phyloP scores from a whole-genome alignment of 2,888 invertebrate genomes.

The Axea sp. region DNA sequence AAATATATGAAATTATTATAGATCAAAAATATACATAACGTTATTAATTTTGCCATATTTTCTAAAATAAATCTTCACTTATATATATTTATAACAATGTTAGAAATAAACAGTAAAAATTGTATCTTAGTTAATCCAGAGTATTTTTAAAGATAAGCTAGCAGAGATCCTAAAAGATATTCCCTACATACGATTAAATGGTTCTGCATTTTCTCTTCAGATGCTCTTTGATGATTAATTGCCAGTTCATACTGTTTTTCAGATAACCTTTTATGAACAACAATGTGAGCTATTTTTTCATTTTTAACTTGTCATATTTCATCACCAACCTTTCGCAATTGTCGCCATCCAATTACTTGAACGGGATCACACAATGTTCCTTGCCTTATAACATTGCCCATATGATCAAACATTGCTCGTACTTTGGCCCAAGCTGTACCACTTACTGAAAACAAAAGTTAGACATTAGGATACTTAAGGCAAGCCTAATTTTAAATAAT shows the following conservation, averaged over 20 bases:
- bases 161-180: too few species aligned
- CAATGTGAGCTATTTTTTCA: constrained; percentile 86
- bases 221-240: constrained; percentile 82
- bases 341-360: constrained; percentile 94
- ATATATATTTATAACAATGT: too few species aligned
- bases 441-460: constrained; percentile 83
- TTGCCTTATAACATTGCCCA: constrained; percentile 83
- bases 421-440: constrained; percentile 92
- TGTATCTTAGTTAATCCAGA: too few species aligned
- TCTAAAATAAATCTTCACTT: too few species aligned
- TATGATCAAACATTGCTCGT: constrained; percentile 88
- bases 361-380: constrained; percentile 91
- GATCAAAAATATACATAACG: too few species aligned
- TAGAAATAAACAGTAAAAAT: too few species aligned
- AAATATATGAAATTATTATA: background rate
- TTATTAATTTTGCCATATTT: too few species aligned
- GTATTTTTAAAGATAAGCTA: too few species aligned
- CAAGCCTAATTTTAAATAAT: background rate
- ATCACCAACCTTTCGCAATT: constrained; percentile 94
- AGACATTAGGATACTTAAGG: background rate
- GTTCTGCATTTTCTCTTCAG: constrained; percentile 84
- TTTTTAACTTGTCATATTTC: constrained; percentile 89
- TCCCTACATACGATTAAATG: constrained; percentile 81
- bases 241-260: constrained; percentile 83
- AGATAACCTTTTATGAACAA: constrained; percentile 84